These are phyloP conservation scores for Acanthurus tractus DNA, from an alignment of 2,797 vertebrate species.

Conservation along the genomic window DNA sequence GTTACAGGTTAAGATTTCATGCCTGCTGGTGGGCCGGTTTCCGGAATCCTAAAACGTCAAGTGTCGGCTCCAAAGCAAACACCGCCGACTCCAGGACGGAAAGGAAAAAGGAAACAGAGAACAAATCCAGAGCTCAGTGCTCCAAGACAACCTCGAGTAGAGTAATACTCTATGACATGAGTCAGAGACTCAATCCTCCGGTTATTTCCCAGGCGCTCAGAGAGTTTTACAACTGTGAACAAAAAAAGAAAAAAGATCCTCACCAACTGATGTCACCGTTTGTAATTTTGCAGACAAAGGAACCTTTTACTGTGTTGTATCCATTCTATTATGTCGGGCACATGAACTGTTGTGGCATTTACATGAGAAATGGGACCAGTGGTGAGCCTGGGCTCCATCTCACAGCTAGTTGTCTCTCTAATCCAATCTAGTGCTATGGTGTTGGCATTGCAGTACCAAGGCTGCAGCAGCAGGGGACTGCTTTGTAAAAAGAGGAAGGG, in stretches of 20 bases:
- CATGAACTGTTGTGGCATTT: conserved; percentile 91
- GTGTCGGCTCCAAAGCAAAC: conserved; percentile 83
- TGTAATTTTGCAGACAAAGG: conserved; percentile 91
- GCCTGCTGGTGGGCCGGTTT: conserved; percentile 76
- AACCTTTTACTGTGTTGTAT: conserved; percentile 88
- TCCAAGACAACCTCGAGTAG: conserved; percentile 65
- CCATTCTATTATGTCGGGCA: conserved; percentile 89
- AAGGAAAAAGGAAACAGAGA: conserved; percentile 70
- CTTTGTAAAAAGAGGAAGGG: conserved; percentile 90
- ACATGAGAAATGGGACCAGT: conserved; percentile 91
- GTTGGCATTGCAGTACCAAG: conserved; percentile 86
- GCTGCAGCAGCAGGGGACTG: conserved; percentile 90
- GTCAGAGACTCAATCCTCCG: conserved; percentile 71
- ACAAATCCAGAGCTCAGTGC: conserved; percentile 75
- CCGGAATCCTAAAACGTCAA: conserved; percentile 74
- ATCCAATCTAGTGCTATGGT: conserved; percentile 92
- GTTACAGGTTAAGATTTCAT: conserved; percentile 82
- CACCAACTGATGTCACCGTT: conserved; percentile 78
- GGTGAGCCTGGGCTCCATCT: conserved; percentile 86
- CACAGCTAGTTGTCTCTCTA: conserved; percentile 89
- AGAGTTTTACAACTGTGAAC: conserved; percentile 62
- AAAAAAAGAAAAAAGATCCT: conserved; percentile 58
- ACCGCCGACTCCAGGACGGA: conserved; percentile 64
- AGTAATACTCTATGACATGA: conserved; percentile 75
- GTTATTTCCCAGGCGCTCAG: conserved; percentile 77